Evolutionary conservation across 37 sponge, comb jelly and placozoan genomes (phyloP).

Genomic region (Petrosia ficiformis): DNA sequence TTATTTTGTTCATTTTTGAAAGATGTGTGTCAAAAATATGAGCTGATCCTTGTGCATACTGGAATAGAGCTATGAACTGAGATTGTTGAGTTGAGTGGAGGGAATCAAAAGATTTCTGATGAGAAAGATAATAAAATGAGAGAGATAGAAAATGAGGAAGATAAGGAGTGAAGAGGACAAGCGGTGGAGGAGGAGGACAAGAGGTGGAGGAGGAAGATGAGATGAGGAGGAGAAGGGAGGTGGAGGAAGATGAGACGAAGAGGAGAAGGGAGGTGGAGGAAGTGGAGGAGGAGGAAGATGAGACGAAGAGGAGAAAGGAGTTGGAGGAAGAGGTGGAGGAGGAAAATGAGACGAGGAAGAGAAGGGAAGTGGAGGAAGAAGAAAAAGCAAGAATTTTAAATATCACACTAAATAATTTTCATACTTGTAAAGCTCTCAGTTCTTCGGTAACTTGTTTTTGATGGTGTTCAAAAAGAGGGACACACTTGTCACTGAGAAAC

Average conservation of each 20-base stretch:
- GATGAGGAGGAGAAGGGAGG: background rate
- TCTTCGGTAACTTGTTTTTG: too few relatives aligned
- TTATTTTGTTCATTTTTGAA: background rate
- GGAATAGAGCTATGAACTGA: constrained; percentile 54
- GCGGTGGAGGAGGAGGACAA: background rate
- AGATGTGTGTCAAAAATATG: constrained; percentile 67
- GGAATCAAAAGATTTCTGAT: constrained; percentile 42
- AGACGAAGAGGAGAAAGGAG: too few relatives aligned
- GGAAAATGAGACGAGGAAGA: too few relatives aligned
- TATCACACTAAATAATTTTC: too few relatives aligned
- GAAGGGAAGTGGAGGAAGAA: background rate
- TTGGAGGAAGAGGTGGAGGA: too few relatives aligned
- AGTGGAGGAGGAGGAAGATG: too few relatives aligned
- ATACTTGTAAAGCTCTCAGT: too few relatives aligned
- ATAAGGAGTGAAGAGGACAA: background rate
- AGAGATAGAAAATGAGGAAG: background rate
- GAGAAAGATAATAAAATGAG: background rate
- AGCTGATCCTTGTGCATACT: constrained; percentile 67
- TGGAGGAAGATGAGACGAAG: background rate
- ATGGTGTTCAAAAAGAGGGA: too few relatives aligned
- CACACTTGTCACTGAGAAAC: too few relatives aligned
- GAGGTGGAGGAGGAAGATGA: background rate
- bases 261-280: too few relatives aligned
- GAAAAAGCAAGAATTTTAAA: too few relatives aligned
- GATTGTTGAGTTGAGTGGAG: background rate